Conservation (phyloP, 2,888 invertebrate species). For the Geotrupes spiniger region DNA sequence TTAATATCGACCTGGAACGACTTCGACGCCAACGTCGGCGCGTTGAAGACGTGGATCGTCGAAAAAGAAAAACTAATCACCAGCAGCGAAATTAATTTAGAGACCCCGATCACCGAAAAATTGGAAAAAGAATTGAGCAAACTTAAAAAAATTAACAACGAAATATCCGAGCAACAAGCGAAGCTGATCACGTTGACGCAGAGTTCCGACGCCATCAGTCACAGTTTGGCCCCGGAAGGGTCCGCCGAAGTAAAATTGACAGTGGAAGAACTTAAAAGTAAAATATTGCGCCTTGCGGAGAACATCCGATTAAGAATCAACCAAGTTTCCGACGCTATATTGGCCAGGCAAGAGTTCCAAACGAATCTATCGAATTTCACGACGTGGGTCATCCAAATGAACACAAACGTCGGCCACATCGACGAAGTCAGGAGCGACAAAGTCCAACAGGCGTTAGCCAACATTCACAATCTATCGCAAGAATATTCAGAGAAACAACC, state of each 20-base stretch:
- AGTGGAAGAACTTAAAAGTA: slow-evolving; percentile 70
- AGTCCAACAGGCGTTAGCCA: slow-evolving; percentile 74
- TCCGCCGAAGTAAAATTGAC: slow-evolving; percentile 68
- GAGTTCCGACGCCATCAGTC: slow-evolving; percentile 74
- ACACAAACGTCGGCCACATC: slow-evolving; percentile 69
- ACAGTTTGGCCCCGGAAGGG: slow-evolving; percentile 76
- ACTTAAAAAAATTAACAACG: slow-evolving; percentile 78
- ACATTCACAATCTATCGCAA: slow-evolving; percentile 75
- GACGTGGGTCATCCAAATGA: slow-evolving; percentile 75
- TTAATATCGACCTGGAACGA: slow-evolving; percentile 77
- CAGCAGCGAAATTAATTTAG: slow-evolving; percentile 59
- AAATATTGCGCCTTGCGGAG: slow-evolving; percentile 74
- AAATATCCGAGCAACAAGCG: slow-evolving; percentile 81
- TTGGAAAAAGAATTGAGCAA: slow-evolving; percentile 73
- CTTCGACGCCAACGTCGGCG: slow-evolving; percentile 73
- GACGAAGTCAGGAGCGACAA: slow-evolving; percentile 80
- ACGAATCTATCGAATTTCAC: slow-evolving; percentile 75
- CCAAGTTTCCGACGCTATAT: slow-evolving; percentile 75
- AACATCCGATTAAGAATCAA: slow-evolving; percentile 74
- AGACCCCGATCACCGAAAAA: slow-evolving; percentile 71
- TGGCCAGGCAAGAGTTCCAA: slow-evolving; percentile 80
- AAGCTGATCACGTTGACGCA: slow-evolving; percentile 78
- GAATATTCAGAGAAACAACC: slow-evolving; percentile 84
- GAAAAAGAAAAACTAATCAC: slow-evolving; percentile 63
- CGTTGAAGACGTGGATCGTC: slow-evolving; percentile 75